These are phyloP conservation scores for Ophioninae sp. DNA, from an alignment of 2,888 invertebrate species.

Conservation along the genomic window DNA sequence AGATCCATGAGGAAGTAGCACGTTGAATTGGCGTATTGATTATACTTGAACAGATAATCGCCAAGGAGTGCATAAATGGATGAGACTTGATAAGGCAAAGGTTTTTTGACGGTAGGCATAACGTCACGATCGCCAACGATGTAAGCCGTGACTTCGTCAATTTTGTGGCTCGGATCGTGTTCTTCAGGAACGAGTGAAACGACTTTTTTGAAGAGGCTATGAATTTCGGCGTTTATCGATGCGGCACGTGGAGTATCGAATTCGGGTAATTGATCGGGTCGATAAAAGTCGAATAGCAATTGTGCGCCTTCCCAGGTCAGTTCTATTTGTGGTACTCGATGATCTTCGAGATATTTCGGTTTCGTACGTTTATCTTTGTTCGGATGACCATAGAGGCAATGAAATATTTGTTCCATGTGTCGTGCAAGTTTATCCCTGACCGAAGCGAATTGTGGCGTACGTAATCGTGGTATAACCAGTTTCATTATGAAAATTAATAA, in stretches of 20 bases:
- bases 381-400: slow-evolving; percentile 93
- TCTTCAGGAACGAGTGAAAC: slow-evolving; percentile 86
- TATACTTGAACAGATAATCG: slow-evolving; percentile 95
- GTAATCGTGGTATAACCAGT: slow-evolving; percentile 86
- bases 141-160: slow-evolving; percentile 85
- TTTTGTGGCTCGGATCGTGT: slow-evolving; percentile 85
- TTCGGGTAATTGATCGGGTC: slow-evolving; percentile 90
- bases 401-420: slow-evolving; percentile 92
- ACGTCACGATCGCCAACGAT: slow-evolving; percentile 85
- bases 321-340: slow-evolving; percentile 87
- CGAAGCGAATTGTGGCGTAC: slow-evolving; percentile 85
- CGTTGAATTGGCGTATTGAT: slow-evolving; percentile 88
- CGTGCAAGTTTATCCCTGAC: slow-evolving; percentile 87
- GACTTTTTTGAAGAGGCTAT: slow-evolving; percentile 88
- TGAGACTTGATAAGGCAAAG: slow-evolving; percentile 84
- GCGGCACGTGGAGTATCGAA: slow-evolving; percentile 89
- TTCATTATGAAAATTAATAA: slow-evolving; percentile 90
- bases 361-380: slow-evolving; percentile 85
- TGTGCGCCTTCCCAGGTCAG: slow-evolving; percentile 89
- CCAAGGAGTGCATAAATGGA: slow-evolving; percentile 95
- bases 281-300: slow-evolving; percentile 90
- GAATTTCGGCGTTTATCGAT: slow-evolving; percentile 92
- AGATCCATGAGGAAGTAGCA: slow-evolving; percentile 93
- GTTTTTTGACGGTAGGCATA: slow-evolving; percentile 82
- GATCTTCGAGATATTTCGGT: slow-evolving; percentile 86